Base-by-base conservation (phyloP, 2,888 invertebrate species). In the Perithous albicinctus region DNA sequence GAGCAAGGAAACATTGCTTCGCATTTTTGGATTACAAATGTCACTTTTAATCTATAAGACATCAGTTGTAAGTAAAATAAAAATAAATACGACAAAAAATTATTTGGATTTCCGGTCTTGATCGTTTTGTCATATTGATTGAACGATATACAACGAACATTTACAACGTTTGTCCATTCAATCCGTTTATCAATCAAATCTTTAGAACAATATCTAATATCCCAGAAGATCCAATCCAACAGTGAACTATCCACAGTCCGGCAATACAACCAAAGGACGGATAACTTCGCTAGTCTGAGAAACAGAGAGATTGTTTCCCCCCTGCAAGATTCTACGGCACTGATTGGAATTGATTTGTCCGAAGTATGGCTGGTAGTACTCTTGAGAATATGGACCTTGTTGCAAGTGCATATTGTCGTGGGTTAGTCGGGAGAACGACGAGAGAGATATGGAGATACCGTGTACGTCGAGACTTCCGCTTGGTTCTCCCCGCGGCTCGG, bases 301-400 rank as follows among this genome's bases (percentile, higher is more conserved):
- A 35, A 75, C 54, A 12, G 35, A 10, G 3, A 12, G 66, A 76
- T 72, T 67, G 76, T 76, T 66, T 56, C 48, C 32, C 10, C 23
- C n/a, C 12, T 43, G 51, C 61, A 63, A 73, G 70, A 72, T 77
- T 59, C 51, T 35, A 20, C 32, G 76, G 66, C 38, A 77, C 56
- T 63, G 67, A 80, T 76, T 80, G 70, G 66, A 77, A 80, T 73
- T 77, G 73, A 81, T 81, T 73, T 46, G 73, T 73, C 77, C 77
- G 46, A 77, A 64, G 26, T 54, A 77, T 73, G 8, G 59, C 43
- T 35, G 54, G 67, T 61, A 73, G 41, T 51, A 38, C 67, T 69
- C 80, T 26, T 54, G 80, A 67, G 80, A 73, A 81, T 81, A 81
- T 64, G 67, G 35, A 38, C 59, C 54, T 67, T 38, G 18, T 26